Evolutionary conservation across 2,888 invertebrate species (phyloP).

Genomic region (Peribatodes rhomboidaria): DNA sequence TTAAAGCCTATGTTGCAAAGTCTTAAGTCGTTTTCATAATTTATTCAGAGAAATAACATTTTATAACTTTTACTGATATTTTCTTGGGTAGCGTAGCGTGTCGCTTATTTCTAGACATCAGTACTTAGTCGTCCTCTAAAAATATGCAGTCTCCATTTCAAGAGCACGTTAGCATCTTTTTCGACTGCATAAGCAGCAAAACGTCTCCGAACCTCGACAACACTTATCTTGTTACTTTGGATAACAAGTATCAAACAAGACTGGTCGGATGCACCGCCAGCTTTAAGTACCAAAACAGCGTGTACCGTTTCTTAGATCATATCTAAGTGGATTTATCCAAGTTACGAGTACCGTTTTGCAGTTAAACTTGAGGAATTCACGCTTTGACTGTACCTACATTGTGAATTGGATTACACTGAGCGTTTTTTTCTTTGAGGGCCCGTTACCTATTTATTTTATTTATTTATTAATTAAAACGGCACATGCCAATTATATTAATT

Average conservation of each 20-base stretch:
- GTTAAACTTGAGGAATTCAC: constrained; percentile 45
- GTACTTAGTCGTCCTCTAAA: neutral
- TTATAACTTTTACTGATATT: too few species aligned
- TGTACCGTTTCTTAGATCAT: constrained; percentile 53
- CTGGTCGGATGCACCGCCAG: constrained; percentile 47
- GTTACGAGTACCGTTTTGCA: constrained; percentile 53
- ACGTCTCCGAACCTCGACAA: neutral
- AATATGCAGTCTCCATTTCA: neutral
- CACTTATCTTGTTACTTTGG: constrained; percentile 1
- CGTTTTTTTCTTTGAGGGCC: constrained; percentile 16
- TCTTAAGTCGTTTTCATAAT: too few species aligned
- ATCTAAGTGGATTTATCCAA: constrained; percentile 58
- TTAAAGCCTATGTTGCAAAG: too few species aligned
- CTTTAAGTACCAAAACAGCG: constrained; percentile 51
- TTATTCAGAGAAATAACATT: too few species aligned
- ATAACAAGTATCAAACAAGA: constrained; percentile 32
- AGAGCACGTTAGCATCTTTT: neutral
- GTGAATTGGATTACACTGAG: constrained; percentile 28
- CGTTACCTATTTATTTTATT: too few species aligned
- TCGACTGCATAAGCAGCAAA: neutral
- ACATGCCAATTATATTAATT: too few species aligned
- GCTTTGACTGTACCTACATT: constrained; percentile 28
- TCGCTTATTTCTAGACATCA: neutral
- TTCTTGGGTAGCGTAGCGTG: too few species aligned
- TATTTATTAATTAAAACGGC: too few species aligned